Evolutionary conservation across 2,797 vertebrate genomes (phyloP).

Genomic region (Discoglossus pictus): DNA sequence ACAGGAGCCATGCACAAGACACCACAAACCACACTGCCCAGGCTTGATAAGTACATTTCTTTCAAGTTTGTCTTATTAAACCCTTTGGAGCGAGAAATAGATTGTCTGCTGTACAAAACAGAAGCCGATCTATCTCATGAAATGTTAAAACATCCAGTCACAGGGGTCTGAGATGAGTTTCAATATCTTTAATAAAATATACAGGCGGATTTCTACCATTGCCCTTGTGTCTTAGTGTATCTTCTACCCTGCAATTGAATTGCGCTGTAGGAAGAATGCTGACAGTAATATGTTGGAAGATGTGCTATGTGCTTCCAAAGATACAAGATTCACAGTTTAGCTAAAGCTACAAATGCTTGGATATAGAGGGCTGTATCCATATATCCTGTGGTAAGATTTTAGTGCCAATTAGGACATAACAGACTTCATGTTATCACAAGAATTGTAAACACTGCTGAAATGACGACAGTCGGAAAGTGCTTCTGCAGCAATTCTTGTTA

Average conservation of each 20-base stretch:
- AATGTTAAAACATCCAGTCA: slow-evolving; percentile 37
- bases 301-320: too few relatives aligned
- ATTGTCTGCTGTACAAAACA: slow-evolving; percentile 45
- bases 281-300: slow-evolving; percentile 12
- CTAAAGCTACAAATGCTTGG: too few relatives aligned
- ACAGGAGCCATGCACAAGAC: neutral
- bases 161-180: slow-evolving; percentile 29
- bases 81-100: slow-evolving; percentile 46
- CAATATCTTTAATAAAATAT: slow-evolving; percentile 49
- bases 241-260: slow-evolving; percentile 26
- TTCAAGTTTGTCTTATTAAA: slow-evolving; percentile 48
- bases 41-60: slow-evolving; percentile 32
- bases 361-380: too few relatives aligned
- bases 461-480: too few relatives aligned
- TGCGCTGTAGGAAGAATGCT: slow-evolving; percentile 9
- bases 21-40: slow-evolving; percentile 3
- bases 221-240: slow-evolving; percentile 22
- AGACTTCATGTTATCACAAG: too few relatives aligned
- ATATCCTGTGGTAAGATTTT: too few relatives aligned
- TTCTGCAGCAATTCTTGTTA: too few relatives aligned
- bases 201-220: slow-evolving; percentile 16
- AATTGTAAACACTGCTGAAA: too few relatives aligned
- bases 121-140: slow-evolving; percentile 38
- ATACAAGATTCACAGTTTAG: too few relatives aligned
- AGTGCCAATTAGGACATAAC: too few relatives aligned